Percentiles rank a stretch among this genome's conserved stretches.
These are phyloP conservation scores for Agelastica alni DNA, from an alignment of 2,888 invertebrate genomes.

Conservation along the genomic window DNA sequence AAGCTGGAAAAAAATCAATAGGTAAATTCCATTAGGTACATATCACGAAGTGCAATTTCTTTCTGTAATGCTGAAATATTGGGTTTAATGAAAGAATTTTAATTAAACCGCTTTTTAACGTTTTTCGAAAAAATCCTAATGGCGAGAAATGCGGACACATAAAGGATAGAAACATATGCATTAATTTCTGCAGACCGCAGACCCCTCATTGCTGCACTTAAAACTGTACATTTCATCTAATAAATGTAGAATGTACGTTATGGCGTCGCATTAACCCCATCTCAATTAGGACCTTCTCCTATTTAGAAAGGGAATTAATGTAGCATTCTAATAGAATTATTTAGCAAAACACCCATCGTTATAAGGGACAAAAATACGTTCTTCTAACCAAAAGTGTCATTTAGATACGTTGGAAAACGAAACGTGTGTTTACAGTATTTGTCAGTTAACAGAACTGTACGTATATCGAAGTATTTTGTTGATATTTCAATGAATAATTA, in stretches of 20 bases:
- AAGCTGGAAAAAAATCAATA: too few relatives aligned
- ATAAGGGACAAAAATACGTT: slow-evolving; percentile 20
- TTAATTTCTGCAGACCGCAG: slow-evolving; percentile 26
- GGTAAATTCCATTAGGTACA: too few relatives aligned
- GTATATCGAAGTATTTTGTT: too few relatives aligned
- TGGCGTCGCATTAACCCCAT: slow-evolving; percentile 29
- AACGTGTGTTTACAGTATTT: too few relatives aligned
- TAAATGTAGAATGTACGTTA: slow-evolving; percentile 32
- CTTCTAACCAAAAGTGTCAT: too few relatives aligned
- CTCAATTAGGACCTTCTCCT: slow-evolving; percentile 28
- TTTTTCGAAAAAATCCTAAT: slow-evolving; percentile 15
- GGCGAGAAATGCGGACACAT: slow-evolving; percentile 18
- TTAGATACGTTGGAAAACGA: too few relatives aligned
- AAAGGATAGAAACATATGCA: slow-evolving; percentile 19
- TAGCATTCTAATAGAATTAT: slow-evolving; percentile 28
- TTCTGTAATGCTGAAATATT: neutral
- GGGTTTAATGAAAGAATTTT: slow-evolving; percentile 10
- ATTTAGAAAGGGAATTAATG: slow-evolving; percentile 29
- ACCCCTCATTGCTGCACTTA: slow-evolving; percentile 23
- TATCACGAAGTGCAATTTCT: too few relatives aligned
- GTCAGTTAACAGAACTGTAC: too few relatives aligned
- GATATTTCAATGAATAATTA: too few relatives aligned
- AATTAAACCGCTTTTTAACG: slow-evolving; percentile 12
- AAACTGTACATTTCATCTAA: slow-evolving; percentile 34
- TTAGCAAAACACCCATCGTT: slow-evolving; percentile 21